These are phyloP conservation scores for Formica aserva DNA, from an alignment of 2,888 invertebrate species.

Conservation along the genomic window DNA sequence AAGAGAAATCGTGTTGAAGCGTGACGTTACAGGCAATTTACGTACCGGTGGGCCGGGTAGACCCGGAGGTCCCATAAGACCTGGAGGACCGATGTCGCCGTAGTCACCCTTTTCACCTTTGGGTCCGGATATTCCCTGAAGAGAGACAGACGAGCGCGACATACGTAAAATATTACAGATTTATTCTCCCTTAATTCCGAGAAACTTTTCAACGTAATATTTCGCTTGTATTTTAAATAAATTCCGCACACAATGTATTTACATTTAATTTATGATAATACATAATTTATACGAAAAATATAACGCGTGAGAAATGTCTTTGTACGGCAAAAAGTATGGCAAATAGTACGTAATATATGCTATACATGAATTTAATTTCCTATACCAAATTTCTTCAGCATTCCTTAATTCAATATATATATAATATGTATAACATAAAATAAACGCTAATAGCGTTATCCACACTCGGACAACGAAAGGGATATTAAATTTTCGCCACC, in stretches of 20 bases:
- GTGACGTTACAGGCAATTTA: constrained; percentile 46
- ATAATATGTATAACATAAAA: constrained; percentile 13
- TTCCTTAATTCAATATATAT: constrained; percentile 1
- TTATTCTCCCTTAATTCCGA: neutral
- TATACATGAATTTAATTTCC: neutral
- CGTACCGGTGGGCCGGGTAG: constrained; percentile 88
- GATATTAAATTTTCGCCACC: constrained; percentile 34
- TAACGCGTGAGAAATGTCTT: neutral
- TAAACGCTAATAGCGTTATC: constrained; percentile 5
- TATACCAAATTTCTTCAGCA: neutral
- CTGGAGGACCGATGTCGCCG: constrained; percentile 97
- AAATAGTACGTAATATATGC: neutral
- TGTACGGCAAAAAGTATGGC: neutral
- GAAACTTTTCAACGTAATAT: neutral
- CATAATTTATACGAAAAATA: neutral
- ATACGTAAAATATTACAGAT: constrained; percentile 24
- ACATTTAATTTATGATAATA: neutral
- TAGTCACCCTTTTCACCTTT: constrained; percentile 96
- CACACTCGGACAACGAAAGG: constrained; percentile 9
- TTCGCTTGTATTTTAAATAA: neutral
- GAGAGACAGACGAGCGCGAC: constrained; percentile 64
- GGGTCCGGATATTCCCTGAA: constrained; percentile 92
- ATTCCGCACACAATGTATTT: neutral
- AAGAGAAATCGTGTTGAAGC: neutral
- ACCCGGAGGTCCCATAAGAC: constrained; percentile 97